These are phyloP conservation scores for Pagrus major DNA, from an alignment of 2,113 vertebrate species.

Conservation along the genomic window DNA sequence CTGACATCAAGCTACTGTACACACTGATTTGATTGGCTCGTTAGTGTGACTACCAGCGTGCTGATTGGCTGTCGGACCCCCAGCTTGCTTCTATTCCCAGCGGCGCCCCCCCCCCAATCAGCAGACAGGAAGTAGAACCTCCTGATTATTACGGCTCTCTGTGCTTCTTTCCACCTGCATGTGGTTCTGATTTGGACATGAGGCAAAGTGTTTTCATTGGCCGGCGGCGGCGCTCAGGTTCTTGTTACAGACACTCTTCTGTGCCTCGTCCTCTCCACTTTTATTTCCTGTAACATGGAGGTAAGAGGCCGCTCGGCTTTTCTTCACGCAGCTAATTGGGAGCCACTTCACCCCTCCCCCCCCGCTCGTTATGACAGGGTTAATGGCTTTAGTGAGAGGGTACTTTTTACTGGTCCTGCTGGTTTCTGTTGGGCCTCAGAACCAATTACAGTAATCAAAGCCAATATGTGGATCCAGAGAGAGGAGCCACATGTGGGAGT, in stretches of 20 bases:
- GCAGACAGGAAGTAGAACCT: conserved; percentile 75
- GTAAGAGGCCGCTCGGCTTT: conserved; percentile 52
- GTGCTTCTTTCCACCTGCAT: conserved; percentile 68
- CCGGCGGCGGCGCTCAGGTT: conserved; percentile 51
- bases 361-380: conserved; percentile 63
- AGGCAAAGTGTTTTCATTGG: conserved; percentile 80
- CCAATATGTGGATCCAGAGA: conserved; percentile 46
- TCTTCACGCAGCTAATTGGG: conserved; percentile 63
- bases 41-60: not conserved
- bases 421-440: conserved; percentile 66
- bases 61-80: conserved; percentile 48
- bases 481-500: conserved; percentile 53
- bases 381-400: conserved; percentile 70
- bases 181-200: conserved; percentile 82
- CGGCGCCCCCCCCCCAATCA: conserved; percentile 61
- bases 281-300: conserved; percentile 67
- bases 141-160: conserved; percentile 67
- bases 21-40: conserved; percentile 12
- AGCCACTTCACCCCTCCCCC: conserved; percentile 48
- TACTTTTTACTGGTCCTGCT: conserved; percentile 46
- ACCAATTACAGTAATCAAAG: conserved; percentile 78
- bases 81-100: conserved; percentile 46
- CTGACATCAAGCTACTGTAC: not conserved
- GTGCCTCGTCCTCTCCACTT: conserved; percentile 64
- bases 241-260: conserved; percentile 71